Percentiles rank a stretch among this genome's conserved stretches.
Evolutionary conservation across 2,113 vertebrate species (phyloP).

Genomic region (Ploceus nigricollis): DNA sequence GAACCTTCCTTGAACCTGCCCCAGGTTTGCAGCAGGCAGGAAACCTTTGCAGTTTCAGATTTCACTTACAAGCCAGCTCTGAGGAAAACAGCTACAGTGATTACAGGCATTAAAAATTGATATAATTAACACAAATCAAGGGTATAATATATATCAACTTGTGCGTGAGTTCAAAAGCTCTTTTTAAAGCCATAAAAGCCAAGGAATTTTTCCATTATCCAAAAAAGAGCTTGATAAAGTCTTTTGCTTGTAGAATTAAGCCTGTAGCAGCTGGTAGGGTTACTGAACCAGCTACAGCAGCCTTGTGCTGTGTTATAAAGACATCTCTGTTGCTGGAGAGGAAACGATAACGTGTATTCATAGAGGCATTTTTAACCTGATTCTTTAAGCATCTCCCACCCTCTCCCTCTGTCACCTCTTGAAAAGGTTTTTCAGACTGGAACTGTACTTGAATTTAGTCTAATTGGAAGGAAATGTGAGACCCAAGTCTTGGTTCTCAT

Average conservation of each 20-base stretch:
- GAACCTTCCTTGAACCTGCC: not conserved
- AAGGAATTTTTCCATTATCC: slow-evolving; percentile 4
- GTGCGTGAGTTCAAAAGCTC: not conserved
- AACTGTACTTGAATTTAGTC: slow-evolving; percentile 7
- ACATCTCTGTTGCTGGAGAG: not conserved
- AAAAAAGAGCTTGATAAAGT: slow-evolving; percentile 2
- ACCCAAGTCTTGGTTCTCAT: slow-evolving; percentile 54
- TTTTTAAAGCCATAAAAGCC: not conserved
- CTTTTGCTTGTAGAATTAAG: slow-evolving; percentile 11
- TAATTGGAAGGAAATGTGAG: slow-evolving; percentile 51
- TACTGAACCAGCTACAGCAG: slow-evolving; percentile 24
- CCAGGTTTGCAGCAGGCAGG: not conserved
- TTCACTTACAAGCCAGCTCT: not conserved
- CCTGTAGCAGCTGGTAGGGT: slow-evolving; percentile 9
- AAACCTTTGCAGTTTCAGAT: not conserved
- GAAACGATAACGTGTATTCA: not conserved
- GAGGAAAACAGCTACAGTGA: not conserved
- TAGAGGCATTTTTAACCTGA: not conserved
- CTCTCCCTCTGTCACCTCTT: slow-evolving; percentile 19
- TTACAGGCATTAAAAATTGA: slow-evolving; percentile 5
- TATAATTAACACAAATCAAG: slow-evolving; percentile 24
- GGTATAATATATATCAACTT: not conserved
- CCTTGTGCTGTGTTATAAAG: slow-evolving; percentile 8
- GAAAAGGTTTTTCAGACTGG: slow-evolving; percentile 30
- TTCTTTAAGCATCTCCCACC: not conserved